Conservation (phyloP, 2,113 vertebrate genomes). For the Psammodynastes pulverulentus region DNA sequence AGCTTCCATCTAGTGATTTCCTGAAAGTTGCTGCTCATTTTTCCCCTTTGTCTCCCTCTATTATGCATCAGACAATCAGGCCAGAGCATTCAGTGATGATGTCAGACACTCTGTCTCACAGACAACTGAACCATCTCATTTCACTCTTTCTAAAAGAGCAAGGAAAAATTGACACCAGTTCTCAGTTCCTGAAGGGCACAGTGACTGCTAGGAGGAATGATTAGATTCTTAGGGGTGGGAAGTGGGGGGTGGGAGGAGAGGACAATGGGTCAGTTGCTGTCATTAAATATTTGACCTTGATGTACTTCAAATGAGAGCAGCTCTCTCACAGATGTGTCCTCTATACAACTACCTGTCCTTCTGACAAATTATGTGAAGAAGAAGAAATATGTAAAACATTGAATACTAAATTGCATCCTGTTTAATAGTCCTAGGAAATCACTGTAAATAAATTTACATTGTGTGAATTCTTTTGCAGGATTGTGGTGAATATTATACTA, state of each 20-base stretch:
- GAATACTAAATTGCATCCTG: constrained; percentile 5
- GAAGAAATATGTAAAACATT: constrained; percentile 23
- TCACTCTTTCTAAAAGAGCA: constrained; percentile 15
- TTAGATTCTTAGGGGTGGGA: constrained; percentile 3
- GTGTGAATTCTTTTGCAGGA: neutral
- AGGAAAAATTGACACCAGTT: constrained; percentile 3
- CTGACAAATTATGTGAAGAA: constrained; percentile 7
- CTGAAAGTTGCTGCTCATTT: neutral
- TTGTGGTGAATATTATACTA: neutral
- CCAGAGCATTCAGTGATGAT: neutral
- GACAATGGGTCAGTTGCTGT: constrained; percentile 11
- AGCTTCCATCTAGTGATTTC: neutral
- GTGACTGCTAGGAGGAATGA: constrained; percentile 26
- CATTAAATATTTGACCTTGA: constrained; percentile 37
- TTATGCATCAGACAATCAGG: constrained; percentile 15
- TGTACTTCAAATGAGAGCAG: constrained; percentile 21
- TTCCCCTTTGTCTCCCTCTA: neutral
- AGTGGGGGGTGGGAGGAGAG: neutral
- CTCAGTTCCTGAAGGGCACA: constrained; percentile 15
- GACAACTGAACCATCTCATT: constrained; percentile 19
- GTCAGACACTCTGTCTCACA: neutral
- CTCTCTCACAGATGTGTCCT: neutral
- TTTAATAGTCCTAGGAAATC: neutral
- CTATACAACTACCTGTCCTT: constrained; percentile 8
- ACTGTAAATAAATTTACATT: neutral